Evolutionary conservation across 2,888 invertebrate species (phyloP).

Genomic region (Chaetogeoica ovagalla): DNA sequence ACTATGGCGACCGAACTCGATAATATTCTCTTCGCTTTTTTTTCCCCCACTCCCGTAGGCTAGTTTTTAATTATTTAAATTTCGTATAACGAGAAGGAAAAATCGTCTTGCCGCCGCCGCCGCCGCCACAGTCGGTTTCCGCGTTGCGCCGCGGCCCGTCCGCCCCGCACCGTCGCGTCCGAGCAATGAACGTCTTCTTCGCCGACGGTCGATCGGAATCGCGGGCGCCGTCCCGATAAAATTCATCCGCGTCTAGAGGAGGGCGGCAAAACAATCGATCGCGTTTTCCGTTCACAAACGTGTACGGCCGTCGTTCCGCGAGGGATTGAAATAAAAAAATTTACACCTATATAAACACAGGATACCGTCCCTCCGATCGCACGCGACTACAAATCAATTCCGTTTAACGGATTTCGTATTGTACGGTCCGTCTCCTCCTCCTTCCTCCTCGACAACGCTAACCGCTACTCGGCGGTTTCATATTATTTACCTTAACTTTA

Average conservation of each 20-base stretch:
- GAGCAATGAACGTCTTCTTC: no score
- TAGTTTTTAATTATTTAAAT: slow-evolving; percentile 47
- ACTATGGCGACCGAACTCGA: slow-evolving; percentile 42
- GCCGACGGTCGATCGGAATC: not conserved
- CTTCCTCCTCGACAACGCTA: no score
- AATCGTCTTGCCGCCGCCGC: slow-evolving; percentile 46
- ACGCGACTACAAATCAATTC: no score
- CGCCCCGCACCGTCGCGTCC: not conserved
- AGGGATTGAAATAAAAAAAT: no score
- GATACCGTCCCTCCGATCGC: no score
- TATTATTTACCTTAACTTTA: no score
- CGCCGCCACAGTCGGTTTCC: not conserved
- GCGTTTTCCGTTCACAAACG: not conserved
- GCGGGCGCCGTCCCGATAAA: slow-evolving; percentile 10
- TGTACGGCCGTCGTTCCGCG: no score
- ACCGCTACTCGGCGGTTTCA: no score
- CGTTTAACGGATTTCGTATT: no score
- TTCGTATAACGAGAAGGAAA: slow-evolving; percentile 40
- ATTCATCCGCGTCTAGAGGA: slow-evolving; percentile 8
- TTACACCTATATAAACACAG: no score
- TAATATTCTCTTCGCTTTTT: slow-evolving; percentile 46
- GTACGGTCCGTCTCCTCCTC: no score
- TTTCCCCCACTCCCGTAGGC: slow-evolving; percentile 26
- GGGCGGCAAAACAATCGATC: slow-evolving; percentile 38
- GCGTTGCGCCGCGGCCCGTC: not conserved